Evolutionary conservation across 2,888 invertebrate genomes (phyloP).

Genomic region (Tubiluchus corallicola): DNA sequence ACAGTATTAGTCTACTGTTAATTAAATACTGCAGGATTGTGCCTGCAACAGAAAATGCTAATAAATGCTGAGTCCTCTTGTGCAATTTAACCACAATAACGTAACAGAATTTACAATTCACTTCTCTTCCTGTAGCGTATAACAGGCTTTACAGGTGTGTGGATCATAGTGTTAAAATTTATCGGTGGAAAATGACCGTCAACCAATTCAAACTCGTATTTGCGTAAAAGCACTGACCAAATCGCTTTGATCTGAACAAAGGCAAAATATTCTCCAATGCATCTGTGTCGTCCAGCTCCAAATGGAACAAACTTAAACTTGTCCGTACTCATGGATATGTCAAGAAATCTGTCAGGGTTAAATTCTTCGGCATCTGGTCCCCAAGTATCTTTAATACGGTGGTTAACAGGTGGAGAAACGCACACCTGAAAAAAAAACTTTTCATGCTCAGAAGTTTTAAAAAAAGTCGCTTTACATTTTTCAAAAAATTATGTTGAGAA

Average conservation of each 20-base stretch:
- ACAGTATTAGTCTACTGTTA: no score
- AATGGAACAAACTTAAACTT: slow-evolving; percentile 24
- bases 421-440: no score
- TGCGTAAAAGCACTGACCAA: slow-evolving; percentile 18
- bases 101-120: no score
- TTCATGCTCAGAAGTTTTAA: no score
- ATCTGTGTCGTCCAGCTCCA: slow-evolving; percentile 22
- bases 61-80: no score
- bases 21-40: no score
- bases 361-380: slow-evolving; percentile 14
- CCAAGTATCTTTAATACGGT: slow-evolving; percentile 19
- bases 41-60: no score
- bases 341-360: slow-evolving; percentile 20
- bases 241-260: slow-evolving; percentile 24
- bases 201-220: slow-evolving; percentile 19
- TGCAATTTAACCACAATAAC: no score
- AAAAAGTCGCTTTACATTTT: no score
- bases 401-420: slow-evolving; percentile 22
- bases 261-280: slow-evolving; percentile 24
- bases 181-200: slow-evolving; percentile 19
- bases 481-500: no score
- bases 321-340: slow-evolving; percentile 16
- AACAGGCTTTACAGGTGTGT: slow-evolving; percentile 20
- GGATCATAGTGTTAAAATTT: slow-evolving; percentile 22
- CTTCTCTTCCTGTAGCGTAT: slow-evolving; percentile 17